A percentile compares a stretch with the other conserved stretches of the same genome.
Conservation (phyloP, 2,888 invertebrate species). For the Deilephila elpenor region DNA sequence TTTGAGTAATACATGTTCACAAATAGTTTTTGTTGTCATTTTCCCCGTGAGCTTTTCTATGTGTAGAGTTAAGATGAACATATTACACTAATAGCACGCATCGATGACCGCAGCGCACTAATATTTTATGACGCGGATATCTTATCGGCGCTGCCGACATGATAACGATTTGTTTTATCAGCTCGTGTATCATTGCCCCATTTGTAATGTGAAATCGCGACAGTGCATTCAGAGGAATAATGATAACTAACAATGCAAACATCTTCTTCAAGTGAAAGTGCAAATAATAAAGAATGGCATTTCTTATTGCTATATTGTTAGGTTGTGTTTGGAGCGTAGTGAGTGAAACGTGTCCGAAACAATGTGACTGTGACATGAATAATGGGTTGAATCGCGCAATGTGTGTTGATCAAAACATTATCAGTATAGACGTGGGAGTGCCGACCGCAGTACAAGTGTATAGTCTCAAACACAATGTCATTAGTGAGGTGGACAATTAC, state of each 20-base stretch:
- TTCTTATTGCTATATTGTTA: conserved; percentile 50
- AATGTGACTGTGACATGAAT: conserved; percentile 83
- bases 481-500: conserved; percentile 85
- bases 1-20: not conserved
- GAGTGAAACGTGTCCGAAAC: conserved; percentile 76
- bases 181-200: conserved; percentile 66
- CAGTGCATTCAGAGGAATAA: conserved; percentile 51
- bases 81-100: not conserved
- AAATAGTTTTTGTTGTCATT: not conserved
- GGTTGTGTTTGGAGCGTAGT: conserved; percentile 44
- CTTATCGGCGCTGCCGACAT: conserved; percentile 59
- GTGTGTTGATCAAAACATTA: conserved; percentile 85
- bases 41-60: not conserved
- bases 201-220: conserved; percentile 60
- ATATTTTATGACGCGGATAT: conserved; percentile 55
- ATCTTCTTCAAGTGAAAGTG: conserved; percentile 38
- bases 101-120: conserved; percentile 36
- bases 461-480: conserved; percentile 86
- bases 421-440: conserved; percentile 84
- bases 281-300: conserved; percentile 62
- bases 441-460: conserved; percentile 85
- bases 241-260: conserved; percentile 59
- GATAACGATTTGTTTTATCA: conserved; percentile 70
- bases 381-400: conserved; percentile 78
- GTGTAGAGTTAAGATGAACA: not conserved